These are phyloP conservation scores for Oscheius sp. DNA, from an alignment of 2,888 invertebrate species.

Conservation along the genomic window DNA sequence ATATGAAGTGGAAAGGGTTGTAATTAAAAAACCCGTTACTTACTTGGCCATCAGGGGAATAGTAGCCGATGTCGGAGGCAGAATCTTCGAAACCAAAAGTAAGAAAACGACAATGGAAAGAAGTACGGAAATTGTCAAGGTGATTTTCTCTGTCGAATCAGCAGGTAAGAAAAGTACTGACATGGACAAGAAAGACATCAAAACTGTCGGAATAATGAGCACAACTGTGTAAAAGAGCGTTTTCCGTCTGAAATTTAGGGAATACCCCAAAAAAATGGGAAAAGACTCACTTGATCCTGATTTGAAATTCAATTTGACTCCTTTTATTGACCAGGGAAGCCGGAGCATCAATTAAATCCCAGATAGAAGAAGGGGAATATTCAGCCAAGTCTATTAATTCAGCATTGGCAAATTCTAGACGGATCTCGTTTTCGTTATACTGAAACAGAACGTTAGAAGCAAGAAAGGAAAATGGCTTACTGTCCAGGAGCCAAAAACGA, in stretches of 20 bases:
- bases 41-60: constrained; percentile 94
- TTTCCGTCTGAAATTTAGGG: constrained; percentile 81
- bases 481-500: constrained; percentile 72
- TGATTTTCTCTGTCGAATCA: constrained; percentile 87
- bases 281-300: constrained; percentile 56
- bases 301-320: constrained; percentile 69
- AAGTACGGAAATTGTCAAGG: constrained; percentile 92
- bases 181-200: constrained; percentile 93
- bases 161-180: constrained; percentile 95
- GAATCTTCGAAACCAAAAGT: constrained; percentile 95
- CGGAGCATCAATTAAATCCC: constrained; percentile 89
- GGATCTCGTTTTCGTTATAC: constrained; percentile 95
- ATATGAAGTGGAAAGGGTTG: too few relatives aligned
- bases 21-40: background rate
- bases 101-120: constrained; percentile 99
- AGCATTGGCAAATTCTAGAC: constrained; percentile 92
- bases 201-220: constrained; percentile 95
- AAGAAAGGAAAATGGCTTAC: constrained; percentile 34
- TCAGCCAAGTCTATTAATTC: constrained; percentile 93
- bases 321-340: constrained; percentile 74
- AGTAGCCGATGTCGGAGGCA: constrained; percentile 97
- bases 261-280: too few relatives aligned
- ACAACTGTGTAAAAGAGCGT: constrained; percentile 99
- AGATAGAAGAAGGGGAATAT: constrained; percentile 98
- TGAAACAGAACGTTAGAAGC: constrained; percentile 29